phyloP scores from a whole-genome alignment of 1,140 invertebrate species.

The Pogonognathellus flavescens region DNA sequence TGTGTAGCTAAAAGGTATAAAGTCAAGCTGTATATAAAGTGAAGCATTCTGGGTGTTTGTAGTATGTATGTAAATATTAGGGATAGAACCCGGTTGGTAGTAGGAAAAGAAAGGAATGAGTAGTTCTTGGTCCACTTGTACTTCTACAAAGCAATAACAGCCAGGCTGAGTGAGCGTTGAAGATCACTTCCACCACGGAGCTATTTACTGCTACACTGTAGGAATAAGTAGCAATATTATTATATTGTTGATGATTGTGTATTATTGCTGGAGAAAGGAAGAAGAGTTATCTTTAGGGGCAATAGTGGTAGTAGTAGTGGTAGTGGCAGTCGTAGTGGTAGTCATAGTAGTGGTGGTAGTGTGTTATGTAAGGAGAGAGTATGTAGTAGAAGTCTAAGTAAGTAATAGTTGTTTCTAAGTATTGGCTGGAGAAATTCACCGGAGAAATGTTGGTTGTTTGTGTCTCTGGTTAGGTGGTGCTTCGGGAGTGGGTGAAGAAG shows the following conservation, averaged over 20 bases:
- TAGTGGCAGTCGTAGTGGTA: background rate
- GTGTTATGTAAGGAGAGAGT: background rate
- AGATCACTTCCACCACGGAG: too few species aligned
- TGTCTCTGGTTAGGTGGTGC: constrained; percentile 18
- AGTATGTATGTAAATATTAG: background rate
- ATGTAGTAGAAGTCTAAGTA: background rate
- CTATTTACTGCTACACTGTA: too few species aligned
- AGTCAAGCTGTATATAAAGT: too few species aligned
- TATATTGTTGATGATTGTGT: too few species aligned
- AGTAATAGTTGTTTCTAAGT: background rate
- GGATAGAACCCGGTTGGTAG: background rate
- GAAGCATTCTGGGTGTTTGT: constrained; percentile 6
- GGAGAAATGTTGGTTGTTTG: constrained; percentile 34
- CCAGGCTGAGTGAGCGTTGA: background rate
- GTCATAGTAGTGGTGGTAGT: background rate
- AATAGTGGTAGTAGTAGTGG: background rate
- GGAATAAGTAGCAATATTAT: too few species aligned
- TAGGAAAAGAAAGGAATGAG: background rate
- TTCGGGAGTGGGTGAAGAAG: constrained; percentile 1
- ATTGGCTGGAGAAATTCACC: constrained; percentile 17
- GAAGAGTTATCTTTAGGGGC: background rate
- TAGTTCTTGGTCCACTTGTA: too few species aligned
- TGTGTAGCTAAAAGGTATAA: too few species aligned
- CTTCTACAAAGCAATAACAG: too few species aligned
- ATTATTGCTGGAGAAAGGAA: background rate